Percentiles rank a stretch among this genome's conserved stretches.
These are phyloP conservation scores for Achlya flavicornis DNA, from an alignment of 2,888 invertebrate species.

Conservation along the genomic window DNA sequence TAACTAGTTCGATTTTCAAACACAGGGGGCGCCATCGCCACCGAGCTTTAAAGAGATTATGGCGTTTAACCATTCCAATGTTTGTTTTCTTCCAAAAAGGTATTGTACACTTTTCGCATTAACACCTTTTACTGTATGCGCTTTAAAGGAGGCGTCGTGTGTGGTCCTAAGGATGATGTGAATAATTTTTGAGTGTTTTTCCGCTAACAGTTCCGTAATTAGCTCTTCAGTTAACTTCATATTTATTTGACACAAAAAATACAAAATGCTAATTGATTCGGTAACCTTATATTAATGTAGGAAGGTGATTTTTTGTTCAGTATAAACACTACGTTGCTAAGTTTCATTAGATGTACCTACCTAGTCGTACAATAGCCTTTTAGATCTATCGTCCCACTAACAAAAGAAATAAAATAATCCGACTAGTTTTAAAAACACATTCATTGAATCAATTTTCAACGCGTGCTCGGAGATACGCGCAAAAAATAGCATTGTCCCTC, in stretches of 20 bases:
- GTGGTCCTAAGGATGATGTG: constrained; percentile 58
- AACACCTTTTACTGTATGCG: constrained; percentile 80
- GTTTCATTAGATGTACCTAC: background rate
- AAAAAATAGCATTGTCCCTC: constrained; percentile 58
- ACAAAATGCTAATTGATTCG: background rate
- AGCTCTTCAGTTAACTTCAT: constrained; percentile 20
- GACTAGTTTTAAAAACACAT: constrained; percentile 30
- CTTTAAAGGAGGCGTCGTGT: constrained; percentile 71
- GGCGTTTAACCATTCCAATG: constrained; percentile 66
- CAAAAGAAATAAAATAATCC: constrained; percentile 47
- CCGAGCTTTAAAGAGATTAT: constrained; percentile 70
- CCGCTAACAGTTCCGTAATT: constrained; percentile 44
- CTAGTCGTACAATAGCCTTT: background rate
- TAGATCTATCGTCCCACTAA: constrained; percentile 26
- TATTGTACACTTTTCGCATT: constrained; percentile 73
- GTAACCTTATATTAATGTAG: background rate
- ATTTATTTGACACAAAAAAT: background rate
- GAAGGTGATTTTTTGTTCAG: background rate
- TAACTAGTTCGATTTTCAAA: constrained; percentile 68
- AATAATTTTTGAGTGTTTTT: constrained; percentile 42
- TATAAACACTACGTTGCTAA: background rate
- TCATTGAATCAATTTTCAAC: constrained; percentile 58
- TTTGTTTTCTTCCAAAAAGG: constrained; percentile 73
- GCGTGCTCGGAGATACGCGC: constrained; percentile 69
- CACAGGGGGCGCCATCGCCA: constrained; percentile 66